Evolutionary conservation across 2,113 vertebrate species (phyloP).

Genomic region (Tupaia chinensis): DNA sequence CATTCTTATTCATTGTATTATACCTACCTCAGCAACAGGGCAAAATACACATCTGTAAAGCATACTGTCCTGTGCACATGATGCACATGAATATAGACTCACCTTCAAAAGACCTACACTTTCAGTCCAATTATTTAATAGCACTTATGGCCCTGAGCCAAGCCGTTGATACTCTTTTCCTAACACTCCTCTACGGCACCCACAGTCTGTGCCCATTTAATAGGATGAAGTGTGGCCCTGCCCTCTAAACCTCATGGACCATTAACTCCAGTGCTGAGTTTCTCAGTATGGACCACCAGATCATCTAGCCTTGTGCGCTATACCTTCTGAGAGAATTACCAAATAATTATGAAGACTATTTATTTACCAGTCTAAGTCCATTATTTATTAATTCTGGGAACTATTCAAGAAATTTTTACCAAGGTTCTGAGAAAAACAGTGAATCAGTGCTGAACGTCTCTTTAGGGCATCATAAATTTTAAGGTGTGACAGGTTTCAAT

Average conservation of each 20-base stretch:
- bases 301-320: not conserved
- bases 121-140: constrained; percentile 44
- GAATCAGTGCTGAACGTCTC: not conserved
- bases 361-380: not conserved
- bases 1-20: not conserved
- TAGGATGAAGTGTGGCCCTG: not conserved
- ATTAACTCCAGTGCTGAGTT: not conserved
- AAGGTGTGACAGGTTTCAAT: constrained; percentile 29
- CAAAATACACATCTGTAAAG: not conserved
- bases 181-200: not conserved
- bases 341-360: not conserved
- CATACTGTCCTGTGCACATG: not conserved
- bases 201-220: not conserved
- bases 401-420: constrained; percentile 39
- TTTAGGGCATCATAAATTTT: constrained; percentile 52
- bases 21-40: not conserved
- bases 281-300: not conserved
- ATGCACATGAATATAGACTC: not conserved
- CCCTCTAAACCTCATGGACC: not conserved
- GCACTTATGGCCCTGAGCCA: constrained; percentile 30
- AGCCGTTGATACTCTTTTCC: constrained; percentile 23
- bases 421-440: constrained; percentile 25
- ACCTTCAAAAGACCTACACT: constrained; percentile 40
- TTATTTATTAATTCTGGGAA: constrained; percentile 54
- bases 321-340: not conserved